Base-by-base conservation (phyloP, 2,888 invertebrate species). In the Epirrhoe tristata region DNA sequence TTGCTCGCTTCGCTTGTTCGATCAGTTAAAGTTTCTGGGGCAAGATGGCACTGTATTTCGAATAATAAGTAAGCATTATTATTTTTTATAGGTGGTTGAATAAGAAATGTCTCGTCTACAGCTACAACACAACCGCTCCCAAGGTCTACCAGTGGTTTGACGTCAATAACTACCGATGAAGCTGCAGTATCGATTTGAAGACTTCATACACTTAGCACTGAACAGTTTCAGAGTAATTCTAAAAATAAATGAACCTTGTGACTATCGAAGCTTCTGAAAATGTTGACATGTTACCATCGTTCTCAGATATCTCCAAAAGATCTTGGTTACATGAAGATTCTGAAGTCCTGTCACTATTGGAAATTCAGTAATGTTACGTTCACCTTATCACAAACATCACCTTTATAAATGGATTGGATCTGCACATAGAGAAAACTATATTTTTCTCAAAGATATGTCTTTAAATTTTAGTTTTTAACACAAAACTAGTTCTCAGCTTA, bases 81-180 rank as follows among this genome's bases (percentile, higher is more conserved):
- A 53, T 63, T 64, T 59, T 55, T 64, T 63, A 65, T 86, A 91
- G 89, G 59, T 87, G 85, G 85, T 74, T 90, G 50, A 78, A 87
- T 10, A 80, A 74, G 32, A 91, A 93, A 79, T 95, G 95, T 75
- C 43, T 93, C 7, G 84, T 93, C 68, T 94, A 95, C 73, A 81
- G 81, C 46, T 90, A 88, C 58, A 87, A 95, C 68, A 82, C 74
- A 7, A 80, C 63, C 0, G 77, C 85, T 8, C 73, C 81, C 7
- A 86, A 88, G 74, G 4, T 65, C 0, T 94, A 93, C 79, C 95
- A 95, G 74, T 95, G 95, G 95, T 95, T 95, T 72, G 95, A 95
- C 79, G 89, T 94, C 0, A 63, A 57, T 7, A 67, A 66, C 58
- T 74, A 69, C 48, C 67, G 61, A 64, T 58, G 53, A 58, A 4